A percentile compares a stretch with the other conserved stretches of the same genome.
Conservation (phyloP, 1,140 invertebrate species). For the Hyphantria cunea region DNA sequence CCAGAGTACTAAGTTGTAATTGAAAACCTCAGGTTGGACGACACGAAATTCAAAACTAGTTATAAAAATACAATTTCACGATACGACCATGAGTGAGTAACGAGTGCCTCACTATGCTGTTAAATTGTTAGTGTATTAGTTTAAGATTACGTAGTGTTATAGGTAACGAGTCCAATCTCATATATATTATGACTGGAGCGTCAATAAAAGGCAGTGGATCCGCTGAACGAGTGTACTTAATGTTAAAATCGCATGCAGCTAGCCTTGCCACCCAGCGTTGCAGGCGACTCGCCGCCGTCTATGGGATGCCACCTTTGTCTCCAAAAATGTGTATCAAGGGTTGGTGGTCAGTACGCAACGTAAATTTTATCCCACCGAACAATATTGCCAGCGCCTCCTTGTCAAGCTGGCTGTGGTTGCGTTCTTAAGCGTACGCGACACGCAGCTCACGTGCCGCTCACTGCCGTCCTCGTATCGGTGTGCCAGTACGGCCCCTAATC, state of each 20-base stretch:
- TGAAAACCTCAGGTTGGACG: too few relatives aligned
- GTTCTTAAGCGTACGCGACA: conserved; percentile 45
- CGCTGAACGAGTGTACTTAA: not conserved
- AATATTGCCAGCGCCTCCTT: conserved; percentile 35
- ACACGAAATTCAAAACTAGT: too few relatives aligned
- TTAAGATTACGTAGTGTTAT: too few relatives aligned
- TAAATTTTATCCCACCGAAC: conserved; percentile 1
- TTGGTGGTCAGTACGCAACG: conserved; percentile 7
- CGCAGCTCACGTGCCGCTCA: conserved; percentile 36
- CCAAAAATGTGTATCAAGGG: conserved; percentile 6
- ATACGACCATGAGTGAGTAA: too few relatives aligned
- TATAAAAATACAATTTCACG: too few relatives aligned
- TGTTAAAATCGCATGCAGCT: conserved; percentile 5
- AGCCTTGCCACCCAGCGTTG: conserved; percentile 8
- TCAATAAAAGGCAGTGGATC: too few relatives aligned
- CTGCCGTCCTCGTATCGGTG: conserved; percentile 10
- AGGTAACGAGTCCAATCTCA: too few relatives aligned
- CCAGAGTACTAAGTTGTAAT: too few relatives aligned
- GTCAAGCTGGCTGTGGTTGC: conserved; percentile 44
- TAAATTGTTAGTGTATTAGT: too few relatives aligned
- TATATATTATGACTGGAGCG: too few relatives aligned
- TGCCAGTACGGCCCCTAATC: conserved; percentile 15
- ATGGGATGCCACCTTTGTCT: not conserved
- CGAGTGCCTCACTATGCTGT: too few relatives aligned
- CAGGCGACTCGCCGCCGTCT: conserved; percentile 14